Evolutionary conservation across 2,888 invertebrate species (phyloP).

Genomic region (Baronia brevicornis): DNA sequence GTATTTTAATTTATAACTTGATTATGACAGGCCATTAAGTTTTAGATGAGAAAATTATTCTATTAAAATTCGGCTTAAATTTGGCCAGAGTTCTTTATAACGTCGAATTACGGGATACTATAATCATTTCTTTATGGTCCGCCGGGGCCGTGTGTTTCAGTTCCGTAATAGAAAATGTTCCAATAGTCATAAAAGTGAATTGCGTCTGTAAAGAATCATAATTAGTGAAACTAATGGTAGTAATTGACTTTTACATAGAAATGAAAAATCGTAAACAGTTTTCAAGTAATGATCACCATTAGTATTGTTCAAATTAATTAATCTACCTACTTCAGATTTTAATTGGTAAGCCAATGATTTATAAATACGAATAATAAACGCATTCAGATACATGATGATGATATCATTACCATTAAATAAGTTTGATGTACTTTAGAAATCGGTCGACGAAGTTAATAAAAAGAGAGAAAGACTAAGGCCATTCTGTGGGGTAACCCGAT

Average conservation of each 20-base stretch:
- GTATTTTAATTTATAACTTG: constrained; percentile 18
- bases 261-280: constrained; percentile 42
- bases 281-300: constrained; percentile 36
- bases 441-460: constrained; percentile 40
- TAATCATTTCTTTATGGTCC: constrained; percentile 56
- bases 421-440: constrained; percentile 42
- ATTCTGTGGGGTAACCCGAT: constrained; percentile 64
- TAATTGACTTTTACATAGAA: constrained; percentile 58
- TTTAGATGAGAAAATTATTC: constrained; percentile 10
- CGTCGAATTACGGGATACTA: constrained; percentile 47
- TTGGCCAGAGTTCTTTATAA: constrained; percentile 41
- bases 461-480: constrained; percentile 47
- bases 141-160: constrained; percentile 37
- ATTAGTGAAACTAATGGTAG: constrained; percentile 70
- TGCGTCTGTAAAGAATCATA: constrained; percentile 58
- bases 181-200: constrained; percentile 61
- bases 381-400: constrained; percentile 19
- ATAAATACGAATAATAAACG: constrained; percentile 18
- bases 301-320: constrained; percentile 40
- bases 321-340: constrained; percentile 25
- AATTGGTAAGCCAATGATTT: constrained; percentile 20
- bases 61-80: constrained; percentile 20
- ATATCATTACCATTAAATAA: constrained; percentile 31
- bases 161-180: constrained; percentile 54
- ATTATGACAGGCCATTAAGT: constrained; percentile 9